These are phyloP conservation scores for Vanessa cardui DNA, from an alignment of 2,888 invertebrate genomes.

Conservation along the genomic window DNA sequence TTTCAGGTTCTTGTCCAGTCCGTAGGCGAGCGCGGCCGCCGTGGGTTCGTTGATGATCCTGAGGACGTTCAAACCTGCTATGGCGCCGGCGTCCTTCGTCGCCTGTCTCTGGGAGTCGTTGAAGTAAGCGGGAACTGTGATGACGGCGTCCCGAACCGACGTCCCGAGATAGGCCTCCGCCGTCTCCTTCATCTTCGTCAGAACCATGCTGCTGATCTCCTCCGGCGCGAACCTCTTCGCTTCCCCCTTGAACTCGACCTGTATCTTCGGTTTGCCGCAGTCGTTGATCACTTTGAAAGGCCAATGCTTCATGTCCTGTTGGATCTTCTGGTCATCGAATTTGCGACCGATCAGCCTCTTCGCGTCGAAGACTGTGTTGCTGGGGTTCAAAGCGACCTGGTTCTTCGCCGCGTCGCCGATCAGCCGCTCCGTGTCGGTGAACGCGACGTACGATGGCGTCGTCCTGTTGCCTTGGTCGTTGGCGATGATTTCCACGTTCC, in stretches of 20 bases:
- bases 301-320: slow-evolving; percentile 91
- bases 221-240: slow-evolving; percentile 83
- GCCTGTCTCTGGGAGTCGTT: slow-evolving; percentile 89
- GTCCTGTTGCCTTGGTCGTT: slow-evolving; percentile 87
- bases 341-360: slow-evolving; percentile 91
- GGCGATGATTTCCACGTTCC: slow-evolving; percentile 89
- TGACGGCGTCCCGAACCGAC: slow-evolving; percentile 84
- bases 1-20: slow-evolving; percentile 82
- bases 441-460: slow-evolving; percentile 89
- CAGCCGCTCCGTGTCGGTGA: slow-evolving; percentile 86
- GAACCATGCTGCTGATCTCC: slow-evolving; percentile 85
- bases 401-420: slow-evolving; percentile 88
- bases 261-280: slow-evolving; percentile 84
- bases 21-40: slow-evolving; percentile 86
- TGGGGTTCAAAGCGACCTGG: slow-evolving; percentile 88
- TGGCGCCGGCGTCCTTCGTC: slow-evolving; percentile 94
- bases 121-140: slow-evolving; percentile 89
- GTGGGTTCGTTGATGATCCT: slow-evolving; percentile 91
- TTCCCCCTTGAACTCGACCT: slow-evolving; percentile 84
- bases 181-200: slow-evolving; percentile 91
- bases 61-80: slow-evolving; percentile 93
- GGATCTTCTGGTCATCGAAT: slow-evolving; percentile 88
- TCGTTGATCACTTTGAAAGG: slow-evolving; percentile 86
- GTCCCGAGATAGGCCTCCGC: slow-evolving; percentile 86
- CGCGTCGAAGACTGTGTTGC: slow-evolving; percentile 88